Base-by-base conservation (phyloP, 2,797 vertebrate species). In the Anableps anableps region DNA sequence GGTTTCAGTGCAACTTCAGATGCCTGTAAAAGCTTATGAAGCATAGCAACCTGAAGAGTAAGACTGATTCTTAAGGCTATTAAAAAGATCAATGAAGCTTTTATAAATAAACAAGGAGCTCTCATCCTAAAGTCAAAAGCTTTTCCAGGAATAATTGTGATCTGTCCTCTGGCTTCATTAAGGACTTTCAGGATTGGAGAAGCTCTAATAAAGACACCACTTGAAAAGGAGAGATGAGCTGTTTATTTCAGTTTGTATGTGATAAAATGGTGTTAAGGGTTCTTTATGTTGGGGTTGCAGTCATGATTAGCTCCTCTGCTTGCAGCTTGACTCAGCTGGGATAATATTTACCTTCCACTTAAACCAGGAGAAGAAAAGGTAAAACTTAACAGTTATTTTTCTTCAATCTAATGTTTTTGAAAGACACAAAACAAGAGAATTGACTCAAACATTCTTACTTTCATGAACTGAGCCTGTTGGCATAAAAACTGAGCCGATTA, bases 1-100 rank as follows among this genome's bases (percentile, higher is more conserved):
- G 41, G 72, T 84, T 80, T 75, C 41, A 73, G 72, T 70, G 72
- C 41, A 36, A 0, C 85, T 83, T 74, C n/a, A 76, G 85, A 86
- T 83, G 23, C 71, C 77, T 50, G n/a, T 80, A 85, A 89, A 85
- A 81, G 38, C 34, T 34, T 48, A 81, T 78, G 72, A 26, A 70
- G 34, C 79, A 50, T 31, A 74, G 85, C 75, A 79, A 38, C 72
- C 36, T 41, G 23, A 43, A 70, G 66, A 16, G 66, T 7, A 43
- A 34, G n/a, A 23, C 58, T 26, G 1, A n/a, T 36, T 66, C 26
- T 36, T 38, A 13, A 36, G n/a, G 29, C 64, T 10, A 9, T 66
- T 66, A 36, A 16, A 29, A 62, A 47, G 2, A 29, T 19, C n/a
- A 50, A 60, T 38, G 58, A 14, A 38, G 29, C 5, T 8, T 26